phyloP scores from a whole-genome alignment of 2,797 vertebrate genomes.

The Lagorchestes hirsutus region DNA sequence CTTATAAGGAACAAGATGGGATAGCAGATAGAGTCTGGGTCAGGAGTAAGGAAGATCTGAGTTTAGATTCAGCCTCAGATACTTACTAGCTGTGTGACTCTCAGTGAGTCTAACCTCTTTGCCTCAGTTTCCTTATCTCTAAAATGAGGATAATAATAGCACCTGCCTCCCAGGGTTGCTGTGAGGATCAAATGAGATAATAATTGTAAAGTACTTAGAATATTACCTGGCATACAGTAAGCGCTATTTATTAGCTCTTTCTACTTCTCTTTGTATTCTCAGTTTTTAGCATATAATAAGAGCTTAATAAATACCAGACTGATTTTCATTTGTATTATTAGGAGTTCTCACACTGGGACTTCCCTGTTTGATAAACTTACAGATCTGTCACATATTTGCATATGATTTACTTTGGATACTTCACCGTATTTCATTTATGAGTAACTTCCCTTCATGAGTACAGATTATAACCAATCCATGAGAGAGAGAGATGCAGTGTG shows the following conservation, averaged over 20 bases:
- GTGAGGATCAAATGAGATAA: conserved; percentile 25
- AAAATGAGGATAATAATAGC: conserved; percentile 17
- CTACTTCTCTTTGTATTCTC: conserved; percentile 30
- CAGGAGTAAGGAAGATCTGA: conserved; percentile 8
- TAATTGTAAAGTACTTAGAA: conserved; percentile 19
- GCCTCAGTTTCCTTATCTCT: conserved; percentile 49
- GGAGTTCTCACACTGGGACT: neutral
- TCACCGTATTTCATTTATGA: neutral
- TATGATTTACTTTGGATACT: neutral
- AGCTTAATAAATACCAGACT: neutral
- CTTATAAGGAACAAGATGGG: neutral
- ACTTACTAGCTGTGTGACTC: conserved; percentile 2
- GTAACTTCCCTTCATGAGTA: neutral
- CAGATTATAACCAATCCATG: neutral
- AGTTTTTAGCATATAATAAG: neutral
- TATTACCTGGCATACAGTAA: neutral
- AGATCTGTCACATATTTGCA: neutral
- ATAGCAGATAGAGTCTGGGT: conserved; percentile 15
- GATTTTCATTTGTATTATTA: neutral
- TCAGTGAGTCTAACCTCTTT: conserved; percentile 22
- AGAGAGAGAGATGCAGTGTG: neutral
- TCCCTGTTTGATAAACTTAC: neutral
- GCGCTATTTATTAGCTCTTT: conserved; percentile 20
- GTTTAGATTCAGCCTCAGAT: conserved; percentile 29
- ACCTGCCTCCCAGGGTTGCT: neutral